Evolutionary conservation across 2,888 invertebrate genomes (phyloP).

Genomic region (Epinotia nisella): DNA sequence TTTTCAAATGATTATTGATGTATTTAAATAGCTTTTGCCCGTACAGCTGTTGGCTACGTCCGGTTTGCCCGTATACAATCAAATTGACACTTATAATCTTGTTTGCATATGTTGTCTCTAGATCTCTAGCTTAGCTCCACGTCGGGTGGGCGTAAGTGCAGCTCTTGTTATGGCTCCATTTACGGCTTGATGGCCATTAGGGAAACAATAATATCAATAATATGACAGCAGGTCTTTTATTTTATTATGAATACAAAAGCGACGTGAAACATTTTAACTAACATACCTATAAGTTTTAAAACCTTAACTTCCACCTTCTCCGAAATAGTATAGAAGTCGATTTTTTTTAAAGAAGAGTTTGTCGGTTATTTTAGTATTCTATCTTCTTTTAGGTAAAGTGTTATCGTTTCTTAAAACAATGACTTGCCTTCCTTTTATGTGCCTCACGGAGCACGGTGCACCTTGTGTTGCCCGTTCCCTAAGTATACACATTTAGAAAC

Average conservation of each 20-base stretch:
- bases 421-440: constrained; percentile 20
- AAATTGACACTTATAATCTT: constrained; percentile 46
- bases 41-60: constrained; percentile 30
- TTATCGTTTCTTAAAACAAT: constrained; percentile 30
- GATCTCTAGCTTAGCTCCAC: constrained; percentile 13
- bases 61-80: constrained; percentile 31
- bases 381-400: constrained; percentile 1
- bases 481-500: constrained; percentile 43
- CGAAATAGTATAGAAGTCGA: not conserved
- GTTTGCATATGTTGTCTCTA: constrained; percentile 45
- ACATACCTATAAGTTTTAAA: not conserved
- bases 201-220: constrained; percentile 22
- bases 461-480: constrained; percentile 31
- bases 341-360: not conserved
- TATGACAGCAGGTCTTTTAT: constrained; percentile 6
- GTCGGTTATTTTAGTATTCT: not conserved
- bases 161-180: constrained; percentile 28
- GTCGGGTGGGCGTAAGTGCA: constrained; percentile 33
- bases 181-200: constrained; percentile 30
- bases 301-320: not conserved
- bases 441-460: constrained; percentile 12
- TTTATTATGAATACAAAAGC: not conserved
- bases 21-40: not conserved
- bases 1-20: not conserved
- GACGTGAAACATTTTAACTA: not conserved